A percentile compares a stretch with the other conserved stretches of the same genome.
phyloP scores from a whole-genome alignment of 2,888 invertebrate genomes.

The Lasioglossum vierecki region DNA sequence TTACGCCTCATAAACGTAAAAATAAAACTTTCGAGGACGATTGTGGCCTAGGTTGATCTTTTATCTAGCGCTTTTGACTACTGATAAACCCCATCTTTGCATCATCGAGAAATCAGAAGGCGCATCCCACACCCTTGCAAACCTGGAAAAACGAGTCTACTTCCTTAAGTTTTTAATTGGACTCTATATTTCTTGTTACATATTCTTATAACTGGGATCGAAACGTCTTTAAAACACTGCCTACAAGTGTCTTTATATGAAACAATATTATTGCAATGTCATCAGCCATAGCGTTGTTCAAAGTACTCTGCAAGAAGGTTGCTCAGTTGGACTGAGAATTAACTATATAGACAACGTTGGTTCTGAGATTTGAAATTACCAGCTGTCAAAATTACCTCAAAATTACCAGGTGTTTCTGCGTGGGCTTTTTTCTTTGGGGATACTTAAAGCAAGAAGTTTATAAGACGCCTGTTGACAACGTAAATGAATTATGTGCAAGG shows the following conservation, averaged over 20 bases:
- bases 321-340: not conserved
- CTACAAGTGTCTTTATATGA: not conserved
- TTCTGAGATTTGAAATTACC: not conserved
- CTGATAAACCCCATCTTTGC: too few species aligned
- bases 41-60: too few species aligned
- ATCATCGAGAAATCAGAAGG: too few species aligned
- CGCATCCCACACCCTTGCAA: too few species aligned
- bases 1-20: too few species aligned
- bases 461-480: not conserved
- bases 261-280: not conserved
- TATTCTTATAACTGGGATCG: not conserved
- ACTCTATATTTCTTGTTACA: not conserved
- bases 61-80: too few species aligned
- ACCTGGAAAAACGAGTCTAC: too few species aligned
- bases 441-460: not conserved
- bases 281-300: not conserved
- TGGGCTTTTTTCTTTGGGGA: not conserved
- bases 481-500: not conserved
- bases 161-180: not conserved
- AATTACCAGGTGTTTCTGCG: not conserved
- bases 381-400: not conserved
- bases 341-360: not conserved
- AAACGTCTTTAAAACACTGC: not conserved
- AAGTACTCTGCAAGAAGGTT: not conserved
- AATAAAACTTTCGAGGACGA: too few species aligned